Conservation (phyloP, 2,113 vertebrate species). For the Ahaetulla prasina region DNA sequence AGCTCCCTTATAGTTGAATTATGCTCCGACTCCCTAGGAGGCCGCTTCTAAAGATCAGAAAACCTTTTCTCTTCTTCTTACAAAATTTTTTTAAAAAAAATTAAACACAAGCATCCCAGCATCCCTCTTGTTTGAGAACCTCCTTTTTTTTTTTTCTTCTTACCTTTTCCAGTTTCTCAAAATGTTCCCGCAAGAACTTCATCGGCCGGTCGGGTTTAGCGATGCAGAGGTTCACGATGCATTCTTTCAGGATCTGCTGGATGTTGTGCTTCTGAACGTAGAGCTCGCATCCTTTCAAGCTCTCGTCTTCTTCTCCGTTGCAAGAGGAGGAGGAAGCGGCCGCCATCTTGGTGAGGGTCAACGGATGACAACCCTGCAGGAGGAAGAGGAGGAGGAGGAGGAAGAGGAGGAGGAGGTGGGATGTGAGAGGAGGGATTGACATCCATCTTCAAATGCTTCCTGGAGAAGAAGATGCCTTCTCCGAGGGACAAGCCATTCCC, state of each 20-base stretch:
- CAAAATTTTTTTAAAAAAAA: neutral
- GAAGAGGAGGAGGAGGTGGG: conserved; percentile 56
- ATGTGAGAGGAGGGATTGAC: conserved; percentile 8
- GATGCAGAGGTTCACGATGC: conserved; percentile 93
- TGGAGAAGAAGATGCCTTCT: neutral
- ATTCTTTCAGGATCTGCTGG: conserved; percentile 94
- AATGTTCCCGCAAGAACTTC: conserved; percentile 94
- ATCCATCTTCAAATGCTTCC: conserved; percentile 10
- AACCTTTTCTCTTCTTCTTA: neutral
- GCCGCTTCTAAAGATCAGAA: neutral
- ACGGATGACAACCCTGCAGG: conserved; percentile 48
- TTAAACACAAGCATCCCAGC: neutral
- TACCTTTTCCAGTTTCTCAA: conserved; percentile 97
- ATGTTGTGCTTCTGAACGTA: conserved; percentile 94
- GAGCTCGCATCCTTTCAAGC: conserved; percentile 89
- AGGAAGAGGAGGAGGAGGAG: conserved; percentile 60
- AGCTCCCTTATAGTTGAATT: neutral
- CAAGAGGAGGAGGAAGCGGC: conserved; percentile 81
- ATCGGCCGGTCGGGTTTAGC: conserved; percentile 92
- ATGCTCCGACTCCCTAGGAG: neutral
- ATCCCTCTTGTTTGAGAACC: neutral
- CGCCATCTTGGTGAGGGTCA: conserved; percentile 84
- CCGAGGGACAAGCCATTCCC: neutral
- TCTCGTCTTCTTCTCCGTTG: conserved; percentile 88
- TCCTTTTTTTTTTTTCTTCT: too few species aligned